Conservation (phyloP, 1,140 invertebrate genomes). For the Cyclargus thomasi region DNA sequence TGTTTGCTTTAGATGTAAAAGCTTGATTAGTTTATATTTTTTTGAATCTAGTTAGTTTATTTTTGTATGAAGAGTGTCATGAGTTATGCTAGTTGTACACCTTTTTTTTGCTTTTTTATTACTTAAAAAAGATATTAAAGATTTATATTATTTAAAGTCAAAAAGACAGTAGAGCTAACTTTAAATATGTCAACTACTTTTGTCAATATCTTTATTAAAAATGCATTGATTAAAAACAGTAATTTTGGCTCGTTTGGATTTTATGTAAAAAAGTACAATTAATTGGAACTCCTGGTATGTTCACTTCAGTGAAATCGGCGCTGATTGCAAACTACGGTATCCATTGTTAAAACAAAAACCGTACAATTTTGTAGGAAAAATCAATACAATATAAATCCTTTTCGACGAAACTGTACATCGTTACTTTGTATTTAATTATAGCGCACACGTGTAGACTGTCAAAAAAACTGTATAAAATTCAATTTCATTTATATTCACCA, state of each 20-base stretch:
- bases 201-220: too few species aligned
- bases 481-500: too few species aligned
- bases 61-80: background rate
- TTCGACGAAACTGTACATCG: slow-evolving; percentile 21
- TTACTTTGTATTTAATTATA: slow-evolving; percentile 27
- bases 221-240: too few species aligned
- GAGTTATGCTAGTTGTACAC: too few species aligned
- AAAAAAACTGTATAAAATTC: too few species aligned
- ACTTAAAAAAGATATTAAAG: too few species aligned
- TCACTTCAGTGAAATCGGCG: slow-evolving; percentile 9
- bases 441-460: slow-evolving; percentile 21
- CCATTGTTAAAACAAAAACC: slow-evolving; percentile 9
- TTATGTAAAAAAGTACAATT: background rate
- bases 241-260: too few species aligned
- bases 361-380: slow-evolving; percentile 24
- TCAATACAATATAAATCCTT: slow-evolving; percentile 32
- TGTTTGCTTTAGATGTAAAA: background rate
- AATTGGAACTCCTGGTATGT: background rate
- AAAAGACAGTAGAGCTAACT: too few species aligned
- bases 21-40: background rate
- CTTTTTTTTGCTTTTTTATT: too few species aligned
- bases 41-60: background rate
- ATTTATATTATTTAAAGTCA: too few species aligned
- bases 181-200: too few species aligned
- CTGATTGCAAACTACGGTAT: background rate